phyloP scores from a whole-genome alignment of 2,113 vertebrate genomes.

The Pelecanus crispus region DNA sequence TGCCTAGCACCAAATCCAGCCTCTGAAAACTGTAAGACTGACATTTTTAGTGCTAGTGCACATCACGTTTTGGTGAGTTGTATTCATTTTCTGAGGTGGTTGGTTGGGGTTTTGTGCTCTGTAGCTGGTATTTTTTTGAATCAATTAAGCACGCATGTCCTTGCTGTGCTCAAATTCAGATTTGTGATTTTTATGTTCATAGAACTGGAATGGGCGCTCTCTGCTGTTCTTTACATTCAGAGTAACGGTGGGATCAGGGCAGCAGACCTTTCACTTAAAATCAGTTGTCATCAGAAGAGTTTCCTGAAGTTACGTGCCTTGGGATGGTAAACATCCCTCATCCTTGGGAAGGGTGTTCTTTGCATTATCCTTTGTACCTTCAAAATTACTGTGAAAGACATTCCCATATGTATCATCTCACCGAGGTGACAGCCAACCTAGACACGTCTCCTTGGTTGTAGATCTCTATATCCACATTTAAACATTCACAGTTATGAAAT shows the following conservation, averaged over 20 bases:
- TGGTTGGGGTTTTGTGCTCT: neutral
- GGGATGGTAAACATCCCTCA: neutral
- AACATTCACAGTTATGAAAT: neutral
- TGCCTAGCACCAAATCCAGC: neutral
- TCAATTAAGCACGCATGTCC: neutral
- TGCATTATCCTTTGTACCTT: neutral
- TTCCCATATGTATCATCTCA: neutral
- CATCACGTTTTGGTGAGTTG: neutral
- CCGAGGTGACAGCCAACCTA: accelerated
- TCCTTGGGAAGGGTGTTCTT: neutral
- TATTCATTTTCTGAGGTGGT: neutral
- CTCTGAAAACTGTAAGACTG: neutral
- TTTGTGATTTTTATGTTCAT: neutral
- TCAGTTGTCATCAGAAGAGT: neutral
- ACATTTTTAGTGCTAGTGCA: neutral
- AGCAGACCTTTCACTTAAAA: neutral
- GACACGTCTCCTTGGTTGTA: accelerated
- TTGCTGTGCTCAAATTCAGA: neutral
- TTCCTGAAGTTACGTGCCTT: neutral
- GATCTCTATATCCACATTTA: neutral
- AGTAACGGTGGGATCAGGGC: neutral
- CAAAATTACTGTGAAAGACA: neutral
- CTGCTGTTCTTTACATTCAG: neutral
- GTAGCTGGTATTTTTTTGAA: neutral
- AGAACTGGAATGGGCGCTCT: neutral